Base-by-base conservation (phyloP, 2,888 invertebrate genomes). In the Zaprionus lineosus region DNA sequence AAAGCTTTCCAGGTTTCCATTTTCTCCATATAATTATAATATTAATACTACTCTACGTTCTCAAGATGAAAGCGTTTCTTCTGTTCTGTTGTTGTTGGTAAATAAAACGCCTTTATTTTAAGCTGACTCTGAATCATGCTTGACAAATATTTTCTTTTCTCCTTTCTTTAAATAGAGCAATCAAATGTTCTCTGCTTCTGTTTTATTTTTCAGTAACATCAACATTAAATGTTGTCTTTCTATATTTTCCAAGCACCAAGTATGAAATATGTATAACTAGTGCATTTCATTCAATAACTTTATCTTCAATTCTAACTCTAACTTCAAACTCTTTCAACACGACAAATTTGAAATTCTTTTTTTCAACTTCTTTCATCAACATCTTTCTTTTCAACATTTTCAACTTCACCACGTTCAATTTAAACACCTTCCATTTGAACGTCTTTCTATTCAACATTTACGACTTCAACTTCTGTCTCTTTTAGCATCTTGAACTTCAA, bases 1-100 rank as follows among this genome's bases (percentile, higher is more conserved):
- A 79, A 79, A 79, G 78, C 78, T 79, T 84, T 84, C 55, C 50
- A 56, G 56, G 9, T 29, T 8, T 29, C 11, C 11, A 19, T n/a
- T 51, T 43, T 53, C 51, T 69, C 57, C 36, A 44, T 74, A 53
- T 63, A 36, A 48, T 65, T 69, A 77, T 57, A 59, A 59, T 31
- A 59, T 51, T 24, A n/a, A n/a, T n/a, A n/a, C n/a, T n/a, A n/a
- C n/a, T 58, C 56, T 67, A 74, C 51, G 34, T 46, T 46, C 41
- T 47, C 26, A 21, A 44, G 66, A 43, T 64, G 37, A 52, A 51
- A 66, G 64, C 56, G 48, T 40, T 37, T 33, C 19, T 12, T 24
- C 63, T 11, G n/a, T 39, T 43, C 16, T 19, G 24, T 44, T 43
- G 57, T 14, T 19, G 24, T 44, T 43, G 57, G 34, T 50, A 56